These are phyloP conservation scores for Peromyscus attwateri DNA, from an alignment of 2,797 vertebrate genomes.

Conservation along the genomic window DNA sequence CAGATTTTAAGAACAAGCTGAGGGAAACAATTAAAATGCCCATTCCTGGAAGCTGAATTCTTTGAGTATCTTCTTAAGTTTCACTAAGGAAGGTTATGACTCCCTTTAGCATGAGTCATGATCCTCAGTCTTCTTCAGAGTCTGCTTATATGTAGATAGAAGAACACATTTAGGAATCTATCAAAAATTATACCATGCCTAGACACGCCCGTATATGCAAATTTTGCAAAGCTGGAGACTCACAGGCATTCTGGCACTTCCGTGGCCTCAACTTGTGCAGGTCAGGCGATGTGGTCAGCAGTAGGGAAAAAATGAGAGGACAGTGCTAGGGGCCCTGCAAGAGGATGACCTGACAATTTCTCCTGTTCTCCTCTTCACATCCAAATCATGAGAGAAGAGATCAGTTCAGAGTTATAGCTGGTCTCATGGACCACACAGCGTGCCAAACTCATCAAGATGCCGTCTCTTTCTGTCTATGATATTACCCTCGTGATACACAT, in stretches of 20 bases:
- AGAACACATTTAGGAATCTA: background rate
- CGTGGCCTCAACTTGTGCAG: background rate
- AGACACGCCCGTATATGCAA: background rate
- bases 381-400: background rate
- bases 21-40: background rate
- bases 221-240: background rate
- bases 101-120: background rate
- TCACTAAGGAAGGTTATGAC: background rate
- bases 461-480: background rate
- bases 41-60: background rate
- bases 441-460: too few relatives aligned
- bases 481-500: background rate
- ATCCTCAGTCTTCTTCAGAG: background rate
- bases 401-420: too few relatives aligned
- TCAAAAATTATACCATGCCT: background rate
- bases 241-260: too few relatives aligned
- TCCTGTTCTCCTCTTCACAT: too few relatives aligned
- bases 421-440: background rate
- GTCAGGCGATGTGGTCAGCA: too few relatives aligned
- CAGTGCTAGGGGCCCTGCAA: accelerated
- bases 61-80: background rate
- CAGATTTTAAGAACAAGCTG: background rate
- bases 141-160: background rate
- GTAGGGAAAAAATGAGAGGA: background rate
- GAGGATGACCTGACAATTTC: too few relatives aligned